A percentile compares a stretch with the other conserved stretches of the same genome.
Evolutionary conservation across 2,113 vertebrate genomes (phyloP).

Genomic region (Dipodomys spectabilis): DNA sequence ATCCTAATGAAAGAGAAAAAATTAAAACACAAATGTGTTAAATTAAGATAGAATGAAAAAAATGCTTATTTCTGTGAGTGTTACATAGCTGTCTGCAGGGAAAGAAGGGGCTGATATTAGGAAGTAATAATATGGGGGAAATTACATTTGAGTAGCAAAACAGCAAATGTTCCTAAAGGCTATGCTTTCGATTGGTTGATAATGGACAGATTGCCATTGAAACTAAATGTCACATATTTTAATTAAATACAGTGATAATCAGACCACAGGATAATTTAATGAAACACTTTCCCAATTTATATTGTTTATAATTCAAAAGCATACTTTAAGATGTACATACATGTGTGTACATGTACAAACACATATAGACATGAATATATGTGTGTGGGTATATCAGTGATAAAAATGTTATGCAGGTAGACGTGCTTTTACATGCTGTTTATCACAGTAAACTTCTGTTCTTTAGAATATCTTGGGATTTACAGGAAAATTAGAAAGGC

Average conservation of each 20-base stretch:
- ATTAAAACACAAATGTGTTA: not conserved
- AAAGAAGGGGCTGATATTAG: not conserved
- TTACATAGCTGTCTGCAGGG: not conserved
- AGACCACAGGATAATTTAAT: not conserved
- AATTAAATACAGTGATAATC: not conserved
- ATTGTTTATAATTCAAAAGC: not conserved
- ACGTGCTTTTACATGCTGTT: not conserved
- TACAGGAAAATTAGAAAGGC: not conserved
- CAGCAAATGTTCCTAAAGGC: not conserved
- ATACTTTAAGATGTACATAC: not conserved
- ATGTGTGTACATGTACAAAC: not conserved
- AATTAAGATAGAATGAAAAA: not conserved
- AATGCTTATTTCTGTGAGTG: not conserved
- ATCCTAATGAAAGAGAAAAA: not conserved
- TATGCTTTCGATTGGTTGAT: not conserved
- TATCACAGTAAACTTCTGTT: not conserved
- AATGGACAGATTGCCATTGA: not conserved
- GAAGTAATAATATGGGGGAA: not conserved
- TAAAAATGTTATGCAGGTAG: not conserved
- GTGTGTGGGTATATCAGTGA: not conserved
- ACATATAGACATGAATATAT: not conserved
- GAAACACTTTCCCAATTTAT: not conserved
- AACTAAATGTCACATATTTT: not conserved
- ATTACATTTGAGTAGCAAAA: not conserved
- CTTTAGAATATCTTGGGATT: slow-evolving; percentile 32